Evolutionary conservation across 2,888 invertebrate species (phyloP), one percentile per base, ranked within the genome.

Genomic region (Conistra vaccinii): DNA sequence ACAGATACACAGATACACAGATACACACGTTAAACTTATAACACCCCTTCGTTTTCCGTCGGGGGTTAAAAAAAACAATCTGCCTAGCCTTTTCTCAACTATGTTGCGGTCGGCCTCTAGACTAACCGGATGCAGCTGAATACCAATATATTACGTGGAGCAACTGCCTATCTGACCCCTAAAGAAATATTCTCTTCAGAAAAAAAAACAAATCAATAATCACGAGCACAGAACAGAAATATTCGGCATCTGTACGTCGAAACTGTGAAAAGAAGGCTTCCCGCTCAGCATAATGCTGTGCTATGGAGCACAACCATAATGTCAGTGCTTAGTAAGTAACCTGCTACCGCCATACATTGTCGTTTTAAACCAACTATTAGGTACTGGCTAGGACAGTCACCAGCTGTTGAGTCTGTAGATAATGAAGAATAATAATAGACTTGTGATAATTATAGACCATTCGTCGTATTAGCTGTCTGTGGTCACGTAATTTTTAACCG

Each of bases 401-500:
- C 51, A 32, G 58, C 29, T 45, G 53, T 60, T 67, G 29, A 45
- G 29, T 55, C 57, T 32, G 26, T 12, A 53, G 78, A 77, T 80
- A 82, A 77, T 58, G 45, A 48, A 23, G n/a, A 17, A 32, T 63
- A 70, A 71, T 83, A 32, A 42, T n/a, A 67, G 35, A 26, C 39
- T 51, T 32, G 29, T 14, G 35, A n/a, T 74, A 61, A 74, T 74
- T 35, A 61, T 61, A 26, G 53, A 17, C 1, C 23, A 10, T 2
- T 26, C 12, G 17, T 65, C 17, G 35, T 17, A 17, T 12, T 55
- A 71, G 32, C 67, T 60, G 71, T 6, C 42, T 39, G 20, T 58
- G 26, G 62, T 71, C 80, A 77, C 78, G 67, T 67, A 58, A 12
- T 63, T 78, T n/a, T n/a, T n/a, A n/a, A n/a, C n/a, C n/a, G n/a